Evolutionary conservation across 2,113 vertebrate genomes (phyloP), one percentile per base, ranked within the genome.

Genomic region (Puntigrus tetrazona): DNA sequence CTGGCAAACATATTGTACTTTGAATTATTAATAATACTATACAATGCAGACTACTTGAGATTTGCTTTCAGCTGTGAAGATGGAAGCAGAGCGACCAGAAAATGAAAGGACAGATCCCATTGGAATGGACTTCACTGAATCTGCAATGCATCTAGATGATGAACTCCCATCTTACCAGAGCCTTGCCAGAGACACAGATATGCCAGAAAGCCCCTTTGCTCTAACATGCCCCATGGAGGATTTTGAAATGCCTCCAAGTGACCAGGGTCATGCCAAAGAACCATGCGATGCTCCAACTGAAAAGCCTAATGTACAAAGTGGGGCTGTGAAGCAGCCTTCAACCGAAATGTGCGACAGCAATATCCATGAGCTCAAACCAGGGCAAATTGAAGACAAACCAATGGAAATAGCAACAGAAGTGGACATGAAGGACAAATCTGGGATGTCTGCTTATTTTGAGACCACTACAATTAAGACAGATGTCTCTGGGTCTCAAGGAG

Each of bases 61-160:
- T 99, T 95, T 99, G 92, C 91, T 99, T 98, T 91, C 97, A 99
- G 97, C 97, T 92, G 94, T 95, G 95, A 99, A 98, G 98, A 99
- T 97, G 97, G 97, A 97, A 86, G 93, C 95, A 90, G 96, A 89
- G 85, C 95, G 95, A 91, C 95, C 95, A 86, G 94, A 81, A 79
- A 93, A 87, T 25, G 91, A 92, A 83, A 92, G 89, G 92, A 90
- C 94, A 82, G 90, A 92, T 77, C 94, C 93, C 78, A 91, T 92
- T 89, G 93, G 92, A 87, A 92, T 92, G 77, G 93, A 94, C 90
- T 92, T 93, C 90, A 92, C 92, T 59, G 93, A 92, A 87, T 90
- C 92, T 2, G 92, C 94, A 86, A 91, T 92, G 86, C 92, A 88
- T 4, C 90, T 89, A 6, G 93, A 94, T 16, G 93, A 94, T 16